Evolutionary conservation across 2,113 vertebrate genomes (phyloP).

Genomic region (Diadophis punctatus): DNA sequence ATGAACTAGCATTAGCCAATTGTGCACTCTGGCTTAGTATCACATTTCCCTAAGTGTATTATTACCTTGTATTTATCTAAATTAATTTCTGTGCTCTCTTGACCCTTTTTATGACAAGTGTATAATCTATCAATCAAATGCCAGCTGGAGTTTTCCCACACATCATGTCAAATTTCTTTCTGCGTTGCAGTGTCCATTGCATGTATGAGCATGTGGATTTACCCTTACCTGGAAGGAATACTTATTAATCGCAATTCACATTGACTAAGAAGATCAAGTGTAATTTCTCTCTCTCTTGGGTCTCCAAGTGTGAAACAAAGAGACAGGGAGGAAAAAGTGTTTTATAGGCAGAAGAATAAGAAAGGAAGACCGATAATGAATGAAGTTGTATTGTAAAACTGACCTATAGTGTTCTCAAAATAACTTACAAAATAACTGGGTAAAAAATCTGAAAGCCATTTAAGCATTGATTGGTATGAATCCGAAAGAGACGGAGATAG

Average conservation of each 20-base stretch:
- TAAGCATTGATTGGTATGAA: background rate
- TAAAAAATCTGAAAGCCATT: background rate
- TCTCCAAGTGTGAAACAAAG: background rate
- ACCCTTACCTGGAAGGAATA: background rate
- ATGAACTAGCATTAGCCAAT: conserved; percentile 3
- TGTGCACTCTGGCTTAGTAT: conserved; percentile 25
- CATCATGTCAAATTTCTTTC: conserved; percentile 28
- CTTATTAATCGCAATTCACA: conserved; percentile 8
- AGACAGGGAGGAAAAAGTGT: background rate
- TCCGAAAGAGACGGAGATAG: background rate
- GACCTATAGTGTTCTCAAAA: background rate
- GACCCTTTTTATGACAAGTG: conserved; percentile 28
- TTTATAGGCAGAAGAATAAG: background rate
- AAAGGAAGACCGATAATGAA: background rate
- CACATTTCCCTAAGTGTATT: conserved; percentile 43
- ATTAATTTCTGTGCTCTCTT: conserved; percentile 51
- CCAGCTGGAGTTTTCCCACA: conserved; percentile 38
- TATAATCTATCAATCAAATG: conserved; percentile 56
- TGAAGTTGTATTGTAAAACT: background rate
- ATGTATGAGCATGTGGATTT: background rate
- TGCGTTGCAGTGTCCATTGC: conserved; percentile 32
- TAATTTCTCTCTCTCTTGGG: background rate
- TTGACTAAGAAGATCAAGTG: conserved; percentile 18
- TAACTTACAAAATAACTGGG: background rate
- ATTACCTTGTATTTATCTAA: conserved; percentile 54